Conservation (phyloP, 2,113 vertebrate species). For the Tretioscincus oriximinensis region DNA sequence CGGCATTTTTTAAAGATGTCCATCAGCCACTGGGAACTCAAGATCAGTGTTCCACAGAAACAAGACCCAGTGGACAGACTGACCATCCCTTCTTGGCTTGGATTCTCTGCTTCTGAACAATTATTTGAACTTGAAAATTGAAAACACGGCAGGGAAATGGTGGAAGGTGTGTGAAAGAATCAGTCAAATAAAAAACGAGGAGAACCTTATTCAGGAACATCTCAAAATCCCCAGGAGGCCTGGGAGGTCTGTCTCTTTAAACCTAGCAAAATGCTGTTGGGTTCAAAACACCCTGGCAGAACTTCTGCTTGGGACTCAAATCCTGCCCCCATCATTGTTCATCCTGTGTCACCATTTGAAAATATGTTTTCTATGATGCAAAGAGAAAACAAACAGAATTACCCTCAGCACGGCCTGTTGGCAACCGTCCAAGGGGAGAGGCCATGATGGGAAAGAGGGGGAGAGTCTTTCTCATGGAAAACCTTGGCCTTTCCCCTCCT, state of each 20-base stretch:
- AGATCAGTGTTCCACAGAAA: too few species aligned
- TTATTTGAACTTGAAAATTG: too few species aligned
- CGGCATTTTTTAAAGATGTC: too few species aligned
- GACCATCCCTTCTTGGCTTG: too few species aligned
- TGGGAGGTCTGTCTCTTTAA: background rate
- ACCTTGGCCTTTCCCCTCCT: constrained; percentile 57
- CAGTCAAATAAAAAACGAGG: background rate
- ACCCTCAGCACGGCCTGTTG: constrained; percentile 50
- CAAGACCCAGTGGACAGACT: too few species aligned
- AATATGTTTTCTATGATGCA: constrained; percentile 56
- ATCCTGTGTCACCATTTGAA: constrained; percentile 58
- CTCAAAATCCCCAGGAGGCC: background rate
- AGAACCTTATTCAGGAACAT: background rate
- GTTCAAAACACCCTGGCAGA: constrained; percentile 11
- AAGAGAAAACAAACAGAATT: constrained; percentile 52
- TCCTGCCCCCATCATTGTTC: background rate
- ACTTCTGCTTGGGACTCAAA: constrained; percentile 12
- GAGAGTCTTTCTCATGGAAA: constrained; percentile 68
- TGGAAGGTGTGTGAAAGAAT: too few species aligned
- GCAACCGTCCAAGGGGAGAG: constrained; percentile 49
- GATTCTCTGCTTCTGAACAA: too few species aligned
- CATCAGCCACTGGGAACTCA: too few species aligned
- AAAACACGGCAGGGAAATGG: too few species aligned
- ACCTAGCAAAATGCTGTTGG: background rate
- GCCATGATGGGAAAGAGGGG: constrained; percentile 63